These are phyloP conservation scores for Oceanodroma leucorhoa DNA, from an alignment of 2,797 vertebrate species.

Conservation along the genomic window DNA sequence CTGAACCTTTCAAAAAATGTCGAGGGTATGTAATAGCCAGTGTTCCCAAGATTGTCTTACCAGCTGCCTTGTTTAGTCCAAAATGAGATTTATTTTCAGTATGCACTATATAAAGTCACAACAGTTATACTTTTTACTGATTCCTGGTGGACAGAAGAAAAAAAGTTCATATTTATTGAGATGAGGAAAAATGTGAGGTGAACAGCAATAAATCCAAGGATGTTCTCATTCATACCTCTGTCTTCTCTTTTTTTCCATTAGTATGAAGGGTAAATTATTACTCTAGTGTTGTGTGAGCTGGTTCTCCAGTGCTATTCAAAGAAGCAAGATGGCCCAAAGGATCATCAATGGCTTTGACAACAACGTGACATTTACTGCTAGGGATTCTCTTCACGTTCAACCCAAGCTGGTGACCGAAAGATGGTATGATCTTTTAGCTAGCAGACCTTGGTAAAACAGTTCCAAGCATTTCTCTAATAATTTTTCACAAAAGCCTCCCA, in stretches of 20 bases:
- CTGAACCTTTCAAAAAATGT: background rate
- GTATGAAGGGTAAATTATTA: background rate
- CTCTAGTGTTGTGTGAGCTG: background rate
- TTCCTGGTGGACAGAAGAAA: background rate
- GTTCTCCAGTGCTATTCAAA: background rate
- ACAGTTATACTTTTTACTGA: conserved; percentile 1
- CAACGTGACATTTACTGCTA: background rate
- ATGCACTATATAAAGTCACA: background rate
- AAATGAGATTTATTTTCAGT: conserved; percentile 19
- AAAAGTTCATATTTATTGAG: background rate
- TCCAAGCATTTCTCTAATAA: background rate
- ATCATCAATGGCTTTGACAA: background rate
- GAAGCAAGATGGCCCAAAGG: background rate
- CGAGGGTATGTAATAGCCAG: background rate
- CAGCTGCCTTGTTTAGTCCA: background rate
- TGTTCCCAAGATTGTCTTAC: background rate
- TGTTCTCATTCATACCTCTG: background rate
- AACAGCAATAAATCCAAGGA: background rate
- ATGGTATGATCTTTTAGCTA: background rate
- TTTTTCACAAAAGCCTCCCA: background rate
- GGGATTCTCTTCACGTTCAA: background rate
- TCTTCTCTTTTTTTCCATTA: background rate
- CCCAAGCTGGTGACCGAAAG: background rate
- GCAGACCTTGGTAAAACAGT: background rate
- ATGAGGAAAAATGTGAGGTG: background rate